Base-by-base conservation (phyloP, 2,797 vertebrate species). In the Clarias platycephalus region DNA sequence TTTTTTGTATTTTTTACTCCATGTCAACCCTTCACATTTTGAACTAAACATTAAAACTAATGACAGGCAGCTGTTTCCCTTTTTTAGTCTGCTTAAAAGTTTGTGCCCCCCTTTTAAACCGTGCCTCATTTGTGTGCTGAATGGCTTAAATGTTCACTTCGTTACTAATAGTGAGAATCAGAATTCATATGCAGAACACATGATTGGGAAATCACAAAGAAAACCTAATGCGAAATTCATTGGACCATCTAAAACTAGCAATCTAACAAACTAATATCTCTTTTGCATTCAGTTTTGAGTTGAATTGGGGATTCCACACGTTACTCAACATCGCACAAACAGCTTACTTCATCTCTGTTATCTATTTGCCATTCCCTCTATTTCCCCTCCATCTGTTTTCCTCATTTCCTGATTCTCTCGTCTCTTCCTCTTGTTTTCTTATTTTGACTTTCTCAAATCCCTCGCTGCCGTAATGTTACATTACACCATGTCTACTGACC, bases 381-480 rank as follows among this genome's bases (percentile, higher is more conserved):
- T 55, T 31, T 68, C 24, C 60, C 58, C 37, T 10, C 40, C 44
- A 49, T 49, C 44, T 49, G 44, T 49, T 49, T 49, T 49, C 44
- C 44, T 49, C 44, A 12, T 49, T 49, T 49, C 44, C 44, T 49
- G 2, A 49, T 49, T 49, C 44, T 49, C 44, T 10, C 44, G 2
- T 49, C 44, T 49, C 44, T 10, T 49, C 44, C 7, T 67, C 31
- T 58, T 9, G 5, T 55, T 57, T 72, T 70, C 44, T 81, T 60
- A 44, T 79, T 82, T 74, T 84, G 70, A 80, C 70, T 82, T 82
- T 85, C 62, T 20, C 71, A 31, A 66, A 63, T 44, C 66, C 53
- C 64, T 34, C 3, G 9, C 53, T 58, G 53, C 12, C 74, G 5
- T 76, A 31, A 76, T 34, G 53, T 58, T 34, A 57, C 16, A 57